A percentile compares a stretch with the other conserved stretches of the same genome.
These are phyloP conservation scores for Tenebrosternarchus preto DNA, from an alignment of 2,113 vertebrate genomes.

Conservation along the genomic window DNA sequence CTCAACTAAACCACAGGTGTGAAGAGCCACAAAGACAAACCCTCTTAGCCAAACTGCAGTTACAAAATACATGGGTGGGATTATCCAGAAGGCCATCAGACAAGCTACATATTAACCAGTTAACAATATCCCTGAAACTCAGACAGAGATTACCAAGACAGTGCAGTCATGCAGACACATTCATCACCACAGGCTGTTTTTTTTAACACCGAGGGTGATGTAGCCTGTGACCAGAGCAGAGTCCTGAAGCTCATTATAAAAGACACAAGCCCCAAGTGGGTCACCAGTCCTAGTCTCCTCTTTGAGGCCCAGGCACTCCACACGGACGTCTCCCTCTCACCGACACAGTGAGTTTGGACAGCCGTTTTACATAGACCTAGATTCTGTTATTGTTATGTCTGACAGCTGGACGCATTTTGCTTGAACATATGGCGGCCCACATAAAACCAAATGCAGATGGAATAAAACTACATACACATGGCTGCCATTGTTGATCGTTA, in stretches of 20 bases:
- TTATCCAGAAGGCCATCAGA: constrained; percentile 1
- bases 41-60: neutral
- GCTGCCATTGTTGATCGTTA: neutral
- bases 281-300: neutral
- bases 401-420: constrained; percentile 31
- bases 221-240: neutral
- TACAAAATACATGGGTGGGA: neutral
- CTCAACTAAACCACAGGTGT: constrained; percentile 38
- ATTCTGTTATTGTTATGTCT: constrained; percentile 44
- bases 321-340: neutral
- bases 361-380: constrained; percentile 42
- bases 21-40: constrained; percentile 8
- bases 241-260: neutral
- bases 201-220: constrained; percentile 2
- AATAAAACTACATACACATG: neutral
- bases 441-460: constrained; percentile 15
- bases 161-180: neutral
- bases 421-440: constrained; percentile 36
- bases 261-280: neutral
- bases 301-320: neutral
- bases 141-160: constrained; percentile 10
- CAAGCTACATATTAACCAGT: neutral
- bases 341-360: constrained; percentile 32
- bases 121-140: neutral
- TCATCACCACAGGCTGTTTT: neutral